Percentiles rank a stretch among this genome's conserved stretches.
Conservation (phyloP, 2,888 invertebrate genomes). For the Nematopogon swammerdamellus region DNA sequence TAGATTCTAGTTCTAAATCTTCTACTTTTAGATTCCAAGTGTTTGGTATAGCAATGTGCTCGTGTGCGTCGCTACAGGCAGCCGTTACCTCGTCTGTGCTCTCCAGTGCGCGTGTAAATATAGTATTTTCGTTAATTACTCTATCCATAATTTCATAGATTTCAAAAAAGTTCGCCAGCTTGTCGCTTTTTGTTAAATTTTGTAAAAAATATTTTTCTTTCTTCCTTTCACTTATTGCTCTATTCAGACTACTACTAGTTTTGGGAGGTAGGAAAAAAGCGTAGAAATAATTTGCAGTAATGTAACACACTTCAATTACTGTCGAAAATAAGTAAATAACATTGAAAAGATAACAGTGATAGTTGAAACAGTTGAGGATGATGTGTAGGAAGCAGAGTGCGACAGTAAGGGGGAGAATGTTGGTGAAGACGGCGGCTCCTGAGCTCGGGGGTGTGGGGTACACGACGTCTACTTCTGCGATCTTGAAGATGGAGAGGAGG, state of each 20-base stretch:
- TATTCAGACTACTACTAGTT: not conserved
- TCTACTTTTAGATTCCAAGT: slow-evolving; percentile 26
- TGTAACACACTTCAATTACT: not conserved
- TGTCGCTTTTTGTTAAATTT: too few species aligned
- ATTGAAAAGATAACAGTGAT: slow-evolving; percentile 10
- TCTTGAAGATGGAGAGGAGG: slow-evolving; percentile 85
- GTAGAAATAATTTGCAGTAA: not conserved
- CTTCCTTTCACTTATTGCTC: not conserved
- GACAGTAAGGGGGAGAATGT: slow-evolving; percentile 29
- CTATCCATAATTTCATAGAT: not conserved
- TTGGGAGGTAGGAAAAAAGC: not conserved
- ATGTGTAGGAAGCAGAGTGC: slow-evolving; percentile 24
- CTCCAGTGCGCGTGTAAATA: not conserved
- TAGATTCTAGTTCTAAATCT: slow-evolving; percentile 37
- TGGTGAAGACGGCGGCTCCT: slow-evolving; percentile 28
- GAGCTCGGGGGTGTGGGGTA: slow-evolving; percentile 67
- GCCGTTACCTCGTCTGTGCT: slow-evolving; percentile 23
- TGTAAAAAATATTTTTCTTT: not conserved
- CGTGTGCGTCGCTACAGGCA: slow-evolving; percentile 38
- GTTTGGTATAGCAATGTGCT: slow-evolving; percentile 20
- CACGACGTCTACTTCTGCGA: slow-evolving; percentile 87
- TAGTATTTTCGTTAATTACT: not conserved
- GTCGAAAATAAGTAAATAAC: not conserved
- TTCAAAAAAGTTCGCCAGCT: not conserved
- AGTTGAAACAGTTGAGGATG: slow-evolving; percentile 18